These are phyloP conservation scores for Crocuta crocuta DNA, from an alignment of 2,113 vertebrate genomes.

Conservation along the genomic window DNA sequence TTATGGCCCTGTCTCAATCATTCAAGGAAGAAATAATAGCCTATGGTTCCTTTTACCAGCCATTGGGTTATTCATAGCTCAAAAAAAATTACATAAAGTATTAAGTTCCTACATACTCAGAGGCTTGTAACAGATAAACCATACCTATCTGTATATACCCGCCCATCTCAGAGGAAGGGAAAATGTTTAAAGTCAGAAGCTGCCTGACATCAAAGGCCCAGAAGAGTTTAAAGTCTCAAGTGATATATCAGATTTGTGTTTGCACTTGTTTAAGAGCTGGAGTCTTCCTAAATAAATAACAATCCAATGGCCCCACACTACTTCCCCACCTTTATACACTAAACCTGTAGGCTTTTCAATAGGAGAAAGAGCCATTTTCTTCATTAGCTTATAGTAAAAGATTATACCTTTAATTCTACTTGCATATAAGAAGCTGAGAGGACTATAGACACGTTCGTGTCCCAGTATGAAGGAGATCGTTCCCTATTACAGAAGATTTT, in stretches of 20 bases:
- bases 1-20: constrained; percentile 74
- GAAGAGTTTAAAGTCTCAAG: not conserved
- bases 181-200: not conserved
- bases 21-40: constrained; percentile 67
- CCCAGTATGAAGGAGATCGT: not conserved
- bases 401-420: not conserved
- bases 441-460: not conserved
- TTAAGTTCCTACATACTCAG: constrained; percentile 19
- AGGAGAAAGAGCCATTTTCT: not conserved
- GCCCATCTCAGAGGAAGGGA: constrained; percentile 1
- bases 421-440: not conserved
- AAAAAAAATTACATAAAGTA: constrained; percentile 50
- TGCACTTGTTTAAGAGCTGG: not conserved
- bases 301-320: not conserved
- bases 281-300: not conserved
- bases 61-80: constrained; percentile 66
- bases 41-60: constrained; percentile 47
- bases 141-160: not conserved
- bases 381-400: not conserved
- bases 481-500: not conserved
- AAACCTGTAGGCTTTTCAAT: not conserved
- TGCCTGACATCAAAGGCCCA: not conserved
- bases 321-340: not conserved
- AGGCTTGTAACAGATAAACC: not conserved
- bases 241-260: not conserved